Percentiles rank a stretch among this genome's conserved stretches.
These are phyloP conservation scores for Ennomos fuscantarius DNA, from an alignment of 2,888 invertebrate genomes.

Conservation along the genomic window DNA sequence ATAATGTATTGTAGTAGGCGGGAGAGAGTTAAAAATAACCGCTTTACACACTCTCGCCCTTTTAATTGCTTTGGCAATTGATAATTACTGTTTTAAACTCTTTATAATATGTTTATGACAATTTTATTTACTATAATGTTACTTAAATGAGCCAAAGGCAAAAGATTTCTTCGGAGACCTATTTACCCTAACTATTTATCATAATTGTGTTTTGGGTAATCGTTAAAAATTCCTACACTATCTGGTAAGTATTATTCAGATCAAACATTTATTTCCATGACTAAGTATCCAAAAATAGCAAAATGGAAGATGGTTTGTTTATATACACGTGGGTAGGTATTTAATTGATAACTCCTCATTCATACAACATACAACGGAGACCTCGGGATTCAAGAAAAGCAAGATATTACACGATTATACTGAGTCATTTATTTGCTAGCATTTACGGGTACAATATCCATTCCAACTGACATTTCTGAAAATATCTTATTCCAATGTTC, in stretches of 20 bases:
- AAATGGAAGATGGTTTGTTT: too few species aligned
- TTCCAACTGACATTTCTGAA: constrained; percentile 1
- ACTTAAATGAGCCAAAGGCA: too few species aligned
- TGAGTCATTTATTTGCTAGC: constrained; percentile 2
- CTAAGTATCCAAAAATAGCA: too few species aligned
- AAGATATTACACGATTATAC: constrained; percentile 1
- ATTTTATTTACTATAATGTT: neutral
- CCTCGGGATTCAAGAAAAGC: neutral
- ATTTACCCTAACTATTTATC: too few species aligned
- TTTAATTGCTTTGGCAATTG: constrained; percentile 5
- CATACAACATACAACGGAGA: neutral
- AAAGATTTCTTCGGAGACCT: too few species aligned
- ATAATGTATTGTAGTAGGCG: constrained; percentile 5
- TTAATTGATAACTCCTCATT: neutral
- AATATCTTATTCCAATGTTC: neutral
- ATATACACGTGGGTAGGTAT: neutral
- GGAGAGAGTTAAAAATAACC: constrained; percentile 33
- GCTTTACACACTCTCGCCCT: constrained; percentile 8
- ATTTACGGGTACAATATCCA: constrained; percentile 4
- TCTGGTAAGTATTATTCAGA: too few species aligned
- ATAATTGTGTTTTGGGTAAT: too few species aligned
- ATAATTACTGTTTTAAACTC: constrained; percentile 1
- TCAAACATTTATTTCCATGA: too few species aligned
- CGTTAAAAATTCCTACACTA: too few species aligned
- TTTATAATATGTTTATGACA: neutral